Base-by-base conservation (phyloP, 2,888 invertebrate genomes). In the Morpho deidamia region DNA sequence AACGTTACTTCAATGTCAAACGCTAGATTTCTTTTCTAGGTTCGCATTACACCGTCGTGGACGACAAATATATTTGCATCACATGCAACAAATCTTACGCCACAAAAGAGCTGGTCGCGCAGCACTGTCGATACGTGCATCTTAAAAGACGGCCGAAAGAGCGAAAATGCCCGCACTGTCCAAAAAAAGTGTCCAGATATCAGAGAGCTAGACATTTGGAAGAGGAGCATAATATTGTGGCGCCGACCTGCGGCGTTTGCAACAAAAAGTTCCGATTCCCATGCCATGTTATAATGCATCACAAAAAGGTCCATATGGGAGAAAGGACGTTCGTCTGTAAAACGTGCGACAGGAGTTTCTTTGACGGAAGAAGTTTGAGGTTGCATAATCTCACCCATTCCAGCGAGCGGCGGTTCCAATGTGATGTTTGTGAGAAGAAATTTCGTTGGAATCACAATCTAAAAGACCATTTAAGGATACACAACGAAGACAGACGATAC, bases 111-210 rank as follows among this genome's bases (percentile, higher is more conserved):
- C 56, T 47, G 44, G 59, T 60, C 1, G 70, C 72, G 0, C 76
- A 78, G 40, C 79, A 79, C 58, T 71, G 73, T 48, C 60, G 72
- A 0, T 72, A 69, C 47, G 73, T 76, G 1, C 78, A 78, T 44
- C 55, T 73, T 11, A 8, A 42, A 7, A 10, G n/a, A 10, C 23
- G 23, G 10, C 23, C 5, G 33, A 11, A 44, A 7, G 74, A 76
- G 60, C 62, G 3, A 69, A 56, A 59, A 57, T 78, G 2, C 69
- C 76, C 0, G 66, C 56, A 0, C 56, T 45, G 45, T 11, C 8
- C 11, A 11, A n/a, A 34, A 8, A 11, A n/a, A 4, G 9, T 45
- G 32, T 11, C 8, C 3, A 10, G 14, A 9, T 10, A 75, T 23
- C 35, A 67, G 1, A 61, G 71, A 23, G 68, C 74, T 0, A 67